phyloP scores from a whole-genome alignment of 2,888 invertebrate species.

The Drosophila borealis region DNA sequence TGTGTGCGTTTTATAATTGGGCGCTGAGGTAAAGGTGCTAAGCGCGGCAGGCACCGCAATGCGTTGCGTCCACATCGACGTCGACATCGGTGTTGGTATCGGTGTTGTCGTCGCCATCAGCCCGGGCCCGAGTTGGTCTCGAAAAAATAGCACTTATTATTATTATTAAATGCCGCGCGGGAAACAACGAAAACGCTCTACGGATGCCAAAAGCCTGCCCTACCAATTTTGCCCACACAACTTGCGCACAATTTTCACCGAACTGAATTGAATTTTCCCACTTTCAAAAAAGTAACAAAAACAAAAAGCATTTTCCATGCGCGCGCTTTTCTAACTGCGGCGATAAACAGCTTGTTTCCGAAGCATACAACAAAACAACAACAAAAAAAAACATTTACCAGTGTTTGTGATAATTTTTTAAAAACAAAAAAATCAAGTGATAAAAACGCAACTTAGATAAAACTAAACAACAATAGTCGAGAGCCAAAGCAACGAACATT shows the following conservation, averaged over 20 bases:
- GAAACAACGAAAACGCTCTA: slow-evolving; percentile 56
- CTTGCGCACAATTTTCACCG: slow-evolving; percentile 22
- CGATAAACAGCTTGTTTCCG: slow-evolving; percentile 36
- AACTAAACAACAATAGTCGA: slow-evolving; percentile 40
- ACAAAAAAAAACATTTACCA: slow-evolving; percentile 17
- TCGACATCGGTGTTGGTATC: slow-evolving; percentile 32
- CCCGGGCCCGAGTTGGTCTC: slow-evolving; percentile 69
- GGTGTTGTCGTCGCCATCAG: slow-evolving; percentile 62
- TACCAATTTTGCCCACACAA: slow-evolving; percentile 19
- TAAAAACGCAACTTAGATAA: slow-evolving; percentile 61
- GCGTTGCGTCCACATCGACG: slow-evolving; percentile 66
- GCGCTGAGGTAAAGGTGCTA: slow-evolving; percentile 74
- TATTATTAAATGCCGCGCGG: slow-evolving; percentile 74
- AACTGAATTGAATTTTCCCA: slow-evolving; percentile 4
- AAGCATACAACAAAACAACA: slow-evolving; percentile 12
- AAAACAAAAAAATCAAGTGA: slow-evolving; percentile 46
- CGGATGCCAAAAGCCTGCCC: slow-evolving; percentile 51
- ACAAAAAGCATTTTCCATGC: slow-evolving; percentile 6
- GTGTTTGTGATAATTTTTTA: slow-evolving; percentile 66
- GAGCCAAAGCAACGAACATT: slow-evolving; percentile 30
- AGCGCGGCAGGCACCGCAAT: slow-evolving; percentile 74
- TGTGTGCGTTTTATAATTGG: slow-evolving; percentile 72
- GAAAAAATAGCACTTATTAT: slow-evolving; percentile 74
- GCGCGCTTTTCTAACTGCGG: slow-evolving; percentile 34
- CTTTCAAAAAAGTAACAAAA: neutral